Evolutionary conservation across 2,888 invertebrate species (phyloP), one percentile per base, ranked within the genome.

Genomic region (Apamea crenata): DNA sequence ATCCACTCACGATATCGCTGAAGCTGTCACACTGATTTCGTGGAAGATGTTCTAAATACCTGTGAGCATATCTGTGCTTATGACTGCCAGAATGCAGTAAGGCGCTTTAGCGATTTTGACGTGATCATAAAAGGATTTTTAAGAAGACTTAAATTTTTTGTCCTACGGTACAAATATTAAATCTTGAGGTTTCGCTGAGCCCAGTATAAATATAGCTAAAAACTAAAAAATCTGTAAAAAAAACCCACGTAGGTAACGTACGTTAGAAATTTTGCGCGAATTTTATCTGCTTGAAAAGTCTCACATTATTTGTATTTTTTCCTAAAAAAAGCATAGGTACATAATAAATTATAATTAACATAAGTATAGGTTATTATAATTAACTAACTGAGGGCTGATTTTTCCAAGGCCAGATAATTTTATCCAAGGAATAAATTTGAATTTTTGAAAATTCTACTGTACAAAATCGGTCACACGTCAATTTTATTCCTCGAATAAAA

Each of bases 1-100:
- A 78, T 67, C 53, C 12, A 73, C 32, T 74, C 61, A 36, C 59
- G 59, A 56, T 16, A n/a, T 79, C 25, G 59, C 18, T 76, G 63
- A 69, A 77, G 68, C 68, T 84, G 76, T 78, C 67, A 53, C 69
- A 69, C 73, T 70, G 70, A 80, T 82, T 80, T 68, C 71, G 61
- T 70, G 61, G 61, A 8, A 25, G 29, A 56, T 25, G 21, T 59
- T 18, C 7, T 21, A 53, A 66, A 78, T 56, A 36, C 36, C 36
- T 29, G 1, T 29, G 8, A n/a, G 25, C n/a, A 50, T 21, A 12
- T 44, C 10, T 61, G 32, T 16, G 63, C 18, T 63, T 63, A 12
- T 53, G 40, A 10, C 18, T 36, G 29, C 40, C 36, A 40, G 59
- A 25, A 18, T 50, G 36, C 56, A 25, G n/a, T 6, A 32, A 29